Evolutionary conservation across 1,140 invertebrate species (phyloP), one percentile per base, ranked within the genome.

Genomic region (Dermatophagoides farinae): DNA sequence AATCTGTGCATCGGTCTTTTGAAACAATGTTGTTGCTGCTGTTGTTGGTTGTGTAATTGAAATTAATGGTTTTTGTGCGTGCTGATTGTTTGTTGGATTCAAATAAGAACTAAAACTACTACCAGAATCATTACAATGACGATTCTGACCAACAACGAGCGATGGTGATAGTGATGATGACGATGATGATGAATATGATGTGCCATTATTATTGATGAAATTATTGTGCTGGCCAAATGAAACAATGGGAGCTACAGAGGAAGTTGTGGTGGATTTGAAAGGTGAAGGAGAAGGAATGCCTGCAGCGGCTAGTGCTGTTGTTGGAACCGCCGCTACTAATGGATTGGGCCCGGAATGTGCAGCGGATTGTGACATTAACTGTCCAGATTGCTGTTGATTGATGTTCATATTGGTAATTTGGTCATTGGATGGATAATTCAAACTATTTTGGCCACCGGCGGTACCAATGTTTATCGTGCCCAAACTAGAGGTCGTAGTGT

Each of bases 131-230:
- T 31, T 31, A 31, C 31, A 31, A 31, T 31, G 31, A 31, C 14
- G 53, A 44, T 55, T n/a, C 25, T 55, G 53, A 38, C 53, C 23
- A 14, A 23, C 53, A 11, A 55, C 6, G 9, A 14, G 53, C 12
- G 41, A 60, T 6, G 58, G 58, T n/a, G 58, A 47, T 4, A 60
- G 41, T 52, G 58, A 60, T 31, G 44, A 50, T 1, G 41, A n/a
- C 10, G 58, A 22, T 14, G 58, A 57, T 25, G 12, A 47, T 20
- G 31, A 23, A 52, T 60, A 60, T 1, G 41, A 6, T 18, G 44
- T 16, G 25, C 50, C 58, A 49, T 60, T 60, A 50, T 16, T 60
- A 18, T 49, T 41, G 37, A 25, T 58, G 57, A 9, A 16, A n/a
- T n/a, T n/a, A n/a, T n/a, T 60, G 44, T 60, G 44, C 14, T 39